phyloP scores from a whole-genome alignment of 2,113 vertebrate genomes.

The Catharus fuscescens region DNA sequence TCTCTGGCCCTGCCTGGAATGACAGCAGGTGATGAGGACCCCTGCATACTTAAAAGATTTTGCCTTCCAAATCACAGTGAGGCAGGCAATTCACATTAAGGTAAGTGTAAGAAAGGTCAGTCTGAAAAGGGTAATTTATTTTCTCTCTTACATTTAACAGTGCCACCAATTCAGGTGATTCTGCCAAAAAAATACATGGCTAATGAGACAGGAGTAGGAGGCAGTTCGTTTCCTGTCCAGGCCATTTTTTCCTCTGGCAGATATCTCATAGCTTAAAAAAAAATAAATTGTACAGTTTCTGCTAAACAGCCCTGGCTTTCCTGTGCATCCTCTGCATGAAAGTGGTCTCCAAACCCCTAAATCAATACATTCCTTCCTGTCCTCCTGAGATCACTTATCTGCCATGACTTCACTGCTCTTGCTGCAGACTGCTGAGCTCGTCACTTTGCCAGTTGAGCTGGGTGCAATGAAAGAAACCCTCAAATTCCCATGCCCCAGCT shows the following conservation, averaged over 20 bases:
- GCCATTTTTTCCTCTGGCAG: not conserved
- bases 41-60: not conserved
- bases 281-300: not conserved
- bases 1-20: not conserved
- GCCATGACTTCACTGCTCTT: not conserved
- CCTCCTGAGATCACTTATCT: slow-evolving; percentile 2
- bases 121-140: slow-evolving; percentile 8
- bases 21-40: not conserved
- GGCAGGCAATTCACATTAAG: not conserved
- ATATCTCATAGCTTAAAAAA: not conserved
- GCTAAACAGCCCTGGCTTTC: not conserved
- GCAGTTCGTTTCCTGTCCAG: accelerated
- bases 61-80: not conserved
- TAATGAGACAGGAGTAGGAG: not conserved
- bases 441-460: not conserved
- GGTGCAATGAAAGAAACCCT: not conserved
- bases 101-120: not conserved
- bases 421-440: not conserved
- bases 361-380: slow-evolving; percentile 44
- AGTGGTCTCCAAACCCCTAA: not conserved
- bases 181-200: not conserved
- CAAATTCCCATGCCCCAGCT: not conserved
- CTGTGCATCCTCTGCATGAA: not conserved
- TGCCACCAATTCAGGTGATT: not conserved
- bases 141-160: not conserved